Evolutionary conservation across 1,140 invertebrate genomes (phyloP).

Genomic region (Tyrophagus putrescentiae): DNA sequence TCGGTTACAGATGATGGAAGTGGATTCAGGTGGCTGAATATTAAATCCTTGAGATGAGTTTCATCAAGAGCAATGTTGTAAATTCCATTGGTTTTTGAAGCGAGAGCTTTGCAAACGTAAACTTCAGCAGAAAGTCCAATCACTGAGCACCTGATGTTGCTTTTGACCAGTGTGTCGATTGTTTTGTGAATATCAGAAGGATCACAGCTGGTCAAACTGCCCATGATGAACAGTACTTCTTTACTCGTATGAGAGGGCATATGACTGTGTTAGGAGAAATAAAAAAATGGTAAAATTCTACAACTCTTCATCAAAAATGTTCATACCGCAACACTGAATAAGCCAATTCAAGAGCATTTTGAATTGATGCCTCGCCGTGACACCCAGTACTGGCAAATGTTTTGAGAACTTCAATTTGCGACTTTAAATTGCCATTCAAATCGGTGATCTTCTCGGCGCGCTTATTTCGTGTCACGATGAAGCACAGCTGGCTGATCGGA

Average conservation of each 20-base stretch:
- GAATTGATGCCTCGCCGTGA: conserved; percentile 78
- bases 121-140: conserved; percentile 91
- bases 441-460: conserved; percentile 80
- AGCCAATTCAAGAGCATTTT: conserved; percentile 82
- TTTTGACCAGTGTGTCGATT: conserved; percentile 51
- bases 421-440: conserved; percentile 41
- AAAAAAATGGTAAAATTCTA: neutral
- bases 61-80: conserved; percentile 84
- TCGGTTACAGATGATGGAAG: conserved; percentile 51
- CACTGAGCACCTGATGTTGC: conserved; percentile 68
- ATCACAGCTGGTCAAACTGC: conserved; percentile 89
- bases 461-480: conserved; percentile 82
- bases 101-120: conserved; percentile 65
- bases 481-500: conserved; percentile 88
- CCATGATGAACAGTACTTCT: conserved; percentile 52
- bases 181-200: conserved; percentile 78
- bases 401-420: conserved; percentile 36
- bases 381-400: conserved; percentile 34
- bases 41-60: conserved; percentile 63
- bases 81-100: conserved; percentile 54
- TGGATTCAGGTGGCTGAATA: conserved; percentile 57
- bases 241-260: conserved; percentile 82
- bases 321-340: conserved; percentile 53
- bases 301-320: neutral
- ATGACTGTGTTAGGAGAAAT: conserved; percentile 38